A percentile compares a stretch with the other conserved stretches of the same genome.
Conservation (phyloP, 2,888 invertebrate genomes). For the Synanthedon andrenaeformis region DNA sequence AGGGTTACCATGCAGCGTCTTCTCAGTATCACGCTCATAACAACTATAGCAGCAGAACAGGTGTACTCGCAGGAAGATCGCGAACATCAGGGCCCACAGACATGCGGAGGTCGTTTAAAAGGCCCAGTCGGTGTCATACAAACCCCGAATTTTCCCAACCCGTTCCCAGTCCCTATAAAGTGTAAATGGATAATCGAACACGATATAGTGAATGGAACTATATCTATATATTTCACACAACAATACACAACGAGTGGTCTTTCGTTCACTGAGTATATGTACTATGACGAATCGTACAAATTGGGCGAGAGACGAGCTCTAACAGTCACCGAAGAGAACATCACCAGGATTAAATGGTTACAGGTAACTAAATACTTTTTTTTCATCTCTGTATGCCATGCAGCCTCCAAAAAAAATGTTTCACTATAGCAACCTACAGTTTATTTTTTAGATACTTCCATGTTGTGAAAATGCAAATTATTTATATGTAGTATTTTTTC, state of each 20-base stretch:
- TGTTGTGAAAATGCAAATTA: no score
- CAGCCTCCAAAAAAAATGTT: neutral
- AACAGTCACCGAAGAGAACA: slow-evolving; percentile 79
- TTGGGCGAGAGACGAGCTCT: slow-evolving; percentile 76
- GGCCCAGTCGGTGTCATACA: slow-evolving; percentile 78
- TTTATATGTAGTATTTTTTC: no score
- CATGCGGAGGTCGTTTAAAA: slow-evolving; percentile 76
- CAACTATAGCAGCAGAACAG: slow-evolving; percentile 27
- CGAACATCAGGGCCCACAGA: slow-evolving; percentile 50
- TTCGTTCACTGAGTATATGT: slow-evolving; percentile 81
- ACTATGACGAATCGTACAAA: slow-evolving; percentile 77
- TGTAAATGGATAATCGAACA: slow-evolving; percentile 89
- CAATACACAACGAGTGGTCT: slow-evolving; percentile 85
- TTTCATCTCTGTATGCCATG: neutral
- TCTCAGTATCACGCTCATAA: slow-evolving; percentile 39
- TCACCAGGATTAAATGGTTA: slow-evolving; percentile 74
- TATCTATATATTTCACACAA: slow-evolving; percentile 89
- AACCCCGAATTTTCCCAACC: slow-evolving; percentile 86
- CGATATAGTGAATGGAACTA: slow-evolving; percentile 80
- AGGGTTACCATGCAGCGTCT: slow-evolving; percentile 45
- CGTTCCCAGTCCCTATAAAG: slow-evolving; percentile 84
- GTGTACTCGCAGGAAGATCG: slow-evolving; percentile 32
- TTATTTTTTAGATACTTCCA: no score
- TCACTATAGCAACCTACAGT: no score
- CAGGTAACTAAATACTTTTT: slow-evolving; percentile 32